Base-by-base conservation (phyloP, 2,888 invertebrate genomes). In the Catocala fraxini region DNA sequence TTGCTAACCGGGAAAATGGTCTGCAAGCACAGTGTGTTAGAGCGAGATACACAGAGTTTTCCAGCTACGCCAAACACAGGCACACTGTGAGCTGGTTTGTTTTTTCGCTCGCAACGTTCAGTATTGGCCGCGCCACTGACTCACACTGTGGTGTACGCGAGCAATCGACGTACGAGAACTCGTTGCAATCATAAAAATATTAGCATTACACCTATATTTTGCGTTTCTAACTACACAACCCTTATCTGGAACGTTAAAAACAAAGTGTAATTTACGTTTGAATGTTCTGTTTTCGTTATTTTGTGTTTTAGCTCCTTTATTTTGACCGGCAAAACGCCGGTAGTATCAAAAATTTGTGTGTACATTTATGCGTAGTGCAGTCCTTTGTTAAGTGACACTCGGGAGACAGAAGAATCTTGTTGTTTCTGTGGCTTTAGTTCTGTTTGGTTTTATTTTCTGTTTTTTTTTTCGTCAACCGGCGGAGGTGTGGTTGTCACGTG, bases 261-360 rank as follows among this genome's bases (percentile, higher is more conserved):
- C 48, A 66, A 68, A 65, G 59, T 56, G 67, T 58, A 47, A 64
- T 70, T 71, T 61, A 46, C 71, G 65, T 73, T 65, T 43, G 61
- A 67, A 78, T 75, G 59, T 75, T 82, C 79, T 68, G 59, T 81
- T 85, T 77, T 77, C 53, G 63, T 74, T 79, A 65, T 73, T 79
- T 81, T 80, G 78, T 79, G 83, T 87, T 84, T 85, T 41, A 64
- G 56, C 75, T 72, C 64, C 65, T 80, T 85, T 85, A 78, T 83
- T 90, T 91, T 89, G 73, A 79, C 89, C 90, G 89, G 90, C 82
- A 88, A 92, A 91, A 90, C 82, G 88, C 92, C 92, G 92, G 92
- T 73, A 77, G 79, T 70, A 65, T 70, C 71, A 71, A 78, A 79
- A 81, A 79, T 77, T 73, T 84, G 86, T 77, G 73, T 75, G 75